Conservation (phyloP, 1,140 invertebrate genomes). For the Anastrepha obliqua region DNA sequence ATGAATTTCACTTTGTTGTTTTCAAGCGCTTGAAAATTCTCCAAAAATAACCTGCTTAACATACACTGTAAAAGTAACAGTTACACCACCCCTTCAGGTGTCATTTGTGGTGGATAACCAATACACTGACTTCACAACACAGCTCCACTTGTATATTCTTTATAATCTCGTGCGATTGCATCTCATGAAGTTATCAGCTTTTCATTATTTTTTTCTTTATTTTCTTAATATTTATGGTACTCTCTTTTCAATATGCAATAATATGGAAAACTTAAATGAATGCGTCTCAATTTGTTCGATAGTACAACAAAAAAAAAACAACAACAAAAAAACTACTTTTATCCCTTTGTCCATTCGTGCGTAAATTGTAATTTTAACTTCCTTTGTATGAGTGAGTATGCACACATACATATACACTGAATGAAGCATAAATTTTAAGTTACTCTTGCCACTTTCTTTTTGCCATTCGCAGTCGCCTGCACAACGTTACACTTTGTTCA, state of each 20-base stretch:
- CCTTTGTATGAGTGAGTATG: not conserved
- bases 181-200: not conserved
- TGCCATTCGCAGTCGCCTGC: not conserved
- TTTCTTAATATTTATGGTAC: not conserved
- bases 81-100: too few relatives aligned
- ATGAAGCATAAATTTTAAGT: not conserved
- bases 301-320: not conserved
- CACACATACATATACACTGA: not conserved
- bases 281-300: slow-evolving; percentile 23
- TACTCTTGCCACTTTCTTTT: slow-evolving; percentile 9
- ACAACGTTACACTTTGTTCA: not conserved
- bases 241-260: slow-evolving; percentile 29
- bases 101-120: too few relatives aligned
- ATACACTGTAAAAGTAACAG: too few relatives aligned
- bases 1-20: too few relatives aligned
- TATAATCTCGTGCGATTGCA: too few relatives aligned
- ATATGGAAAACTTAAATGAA: slow-evolving; percentile 49
- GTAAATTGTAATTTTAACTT: slow-evolving; percentile 42
- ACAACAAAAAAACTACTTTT: not conserved
- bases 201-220: not conserved
- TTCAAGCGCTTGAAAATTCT: too few relatives aligned
- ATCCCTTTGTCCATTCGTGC: slow-evolving; percentile 30
- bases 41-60: too few relatives aligned
- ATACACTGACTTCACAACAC: too few relatives aligned
- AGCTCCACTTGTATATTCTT: too few relatives aligned